Evolutionary conservation across 1,140 invertebrate species (phyloP).

Genomic region (Zaprionus tsacasi): DNA sequence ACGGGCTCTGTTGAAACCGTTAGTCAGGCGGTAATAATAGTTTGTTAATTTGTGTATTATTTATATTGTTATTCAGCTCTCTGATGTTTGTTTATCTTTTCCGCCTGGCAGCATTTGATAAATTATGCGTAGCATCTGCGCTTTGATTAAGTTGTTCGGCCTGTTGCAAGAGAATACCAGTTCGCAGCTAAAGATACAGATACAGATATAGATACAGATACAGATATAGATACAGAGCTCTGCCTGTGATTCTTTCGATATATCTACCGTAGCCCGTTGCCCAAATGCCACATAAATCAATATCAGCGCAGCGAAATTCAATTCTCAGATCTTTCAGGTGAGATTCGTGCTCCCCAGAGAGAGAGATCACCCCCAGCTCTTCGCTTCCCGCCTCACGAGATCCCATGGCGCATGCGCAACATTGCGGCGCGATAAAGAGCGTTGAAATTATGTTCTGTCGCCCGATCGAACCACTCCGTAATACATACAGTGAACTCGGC

Average conservation of each 20-base stretch:
- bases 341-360: not conserved
- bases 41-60: constrained; percentile 76
- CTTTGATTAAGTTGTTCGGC: constrained; percentile 71
- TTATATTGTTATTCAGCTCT: constrained; percentile 22
- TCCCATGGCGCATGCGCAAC: constrained; percentile 63
- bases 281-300: constrained; percentile 67
- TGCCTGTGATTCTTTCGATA: not conserved
- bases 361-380: not conserved
- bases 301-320: constrained; percentile 45
- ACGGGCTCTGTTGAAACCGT: constrained; percentile 61
- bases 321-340: not conserved
- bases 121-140: constrained; percentile 61
- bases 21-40: constrained; percentile 70
- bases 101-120: constrained; percentile 67
- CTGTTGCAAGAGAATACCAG: constrained; percentile 17
- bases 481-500: constrained; percentile 67
- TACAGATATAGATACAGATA: constrained; percentile 14
- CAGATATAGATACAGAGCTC: not conserved
- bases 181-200: constrained; percentile 34
- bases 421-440: constrained; percentile 74
- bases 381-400: not conserved
- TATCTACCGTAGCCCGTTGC: constrained; percentile 19
- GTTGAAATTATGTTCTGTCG: constrained; percentile 80
- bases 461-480: constrained; percentile 67
- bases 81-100: constrained; percentile 53